Base-by-base conservation (phyloP, 2,797 vertebrate species). In the Petrocephalus schoutedeni region DNA sequence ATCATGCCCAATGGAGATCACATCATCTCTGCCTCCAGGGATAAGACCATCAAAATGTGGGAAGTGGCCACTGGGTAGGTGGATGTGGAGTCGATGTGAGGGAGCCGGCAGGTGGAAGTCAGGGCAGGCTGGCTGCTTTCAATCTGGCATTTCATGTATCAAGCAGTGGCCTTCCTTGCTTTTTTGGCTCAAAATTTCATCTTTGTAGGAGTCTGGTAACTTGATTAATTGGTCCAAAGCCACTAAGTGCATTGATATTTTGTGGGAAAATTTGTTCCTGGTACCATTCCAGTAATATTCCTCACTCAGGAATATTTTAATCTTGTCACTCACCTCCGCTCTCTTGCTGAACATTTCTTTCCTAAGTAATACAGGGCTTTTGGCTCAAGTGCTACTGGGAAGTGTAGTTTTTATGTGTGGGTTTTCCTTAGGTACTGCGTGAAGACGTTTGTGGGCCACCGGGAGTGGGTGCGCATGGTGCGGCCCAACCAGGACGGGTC, bases 31-130 rank as follows among this genome's bases (percentile, higher is more conserved):
- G 98, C 97, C 90, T 99, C 98, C 91, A 98, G 98, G 96, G 98
- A 99, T 95, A 99, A 99, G 96, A 99, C 97, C 94, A 99, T 99
- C 91, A 99, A 99, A 95, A 99, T 99, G 98, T 99, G 98, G 98
- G 98, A 99, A 94, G 98, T 99, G 90, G 97, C 99, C 86, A 99
- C 98, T 95, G 98, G 98, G 98, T 99, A 94, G 97, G 97, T 95
- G 53, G 53, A 85, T 53, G 36, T 19, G 67, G 67, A 74, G 32
- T 28, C 1, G 41, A 3, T 6, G 16, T 80, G 41, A 80, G 36
- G 16, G 6, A 71, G 74, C 41, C n/a, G 74, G 74, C 41, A 8
- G 36, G 74, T 45, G 12, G 36, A 49, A 49, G 74, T 49, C 45
- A 80, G 74, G 45, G n/a, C 54, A 56, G 54, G 54, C 41, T 57